Conservation (phyloP, 2,888 invertebrate species). For the Linnaemya tessellans region DNA sequence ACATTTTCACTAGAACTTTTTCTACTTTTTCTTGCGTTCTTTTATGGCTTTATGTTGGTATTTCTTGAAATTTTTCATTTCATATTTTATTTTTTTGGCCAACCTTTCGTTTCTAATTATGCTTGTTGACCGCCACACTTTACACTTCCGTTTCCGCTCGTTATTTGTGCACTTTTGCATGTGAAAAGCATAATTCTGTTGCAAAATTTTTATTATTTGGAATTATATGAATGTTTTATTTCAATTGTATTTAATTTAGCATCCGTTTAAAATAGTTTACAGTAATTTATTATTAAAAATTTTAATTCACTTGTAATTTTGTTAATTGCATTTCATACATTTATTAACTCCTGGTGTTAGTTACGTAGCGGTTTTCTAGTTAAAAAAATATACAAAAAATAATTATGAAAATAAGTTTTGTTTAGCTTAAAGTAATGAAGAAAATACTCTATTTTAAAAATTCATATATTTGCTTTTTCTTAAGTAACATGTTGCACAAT, state of each 20-base stretch:
- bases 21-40: constrained; percentile 11
- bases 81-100: neutral
- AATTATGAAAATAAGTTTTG: too few relatives aligned
- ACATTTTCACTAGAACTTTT: neutral
- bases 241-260: constrained; percentile 12
- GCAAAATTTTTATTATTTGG: constrained; percentile 9
- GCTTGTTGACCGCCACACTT: constrained; percentile 54
- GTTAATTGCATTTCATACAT: constrained; percentile 60
- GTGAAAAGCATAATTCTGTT: constrained; percentile 15
- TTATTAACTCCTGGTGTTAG: constrained; percentile 49
- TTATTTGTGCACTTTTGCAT: constrained; percentile 34
- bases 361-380: constrained; percentile 44
- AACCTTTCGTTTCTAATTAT: constrained; percentile 53
- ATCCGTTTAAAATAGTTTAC: constrained; percentile 50
- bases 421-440: too few relatives aligned
- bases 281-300: constrained; percentile 39
- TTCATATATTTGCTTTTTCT: too few relatives aligned
- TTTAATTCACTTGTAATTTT: constrained; percentile 52
- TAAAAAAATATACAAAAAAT: neutral
- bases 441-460: too few relatives aligned
- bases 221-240: constrained; percentile 6
- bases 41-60: constrained; percentile 16
- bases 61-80: constrained; percentile 39
- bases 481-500: too few relatives aligned
- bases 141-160: constrained; percentile 66